Evolutionary conservation across 2,797 vertebrate genomes (phyloP).

Genomic region (Pseudocheirus occidentalis): DNA sequence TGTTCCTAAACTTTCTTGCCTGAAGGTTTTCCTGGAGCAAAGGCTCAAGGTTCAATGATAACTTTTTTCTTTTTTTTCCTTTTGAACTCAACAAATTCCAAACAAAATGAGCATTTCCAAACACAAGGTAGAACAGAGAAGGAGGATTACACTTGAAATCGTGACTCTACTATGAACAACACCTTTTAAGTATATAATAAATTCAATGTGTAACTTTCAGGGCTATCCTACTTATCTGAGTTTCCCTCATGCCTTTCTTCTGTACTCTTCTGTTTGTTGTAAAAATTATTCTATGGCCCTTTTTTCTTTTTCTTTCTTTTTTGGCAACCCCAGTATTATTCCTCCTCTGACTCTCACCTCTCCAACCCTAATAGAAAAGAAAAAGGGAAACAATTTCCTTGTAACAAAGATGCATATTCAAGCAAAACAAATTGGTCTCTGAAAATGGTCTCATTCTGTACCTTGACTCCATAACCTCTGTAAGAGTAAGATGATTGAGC

Average conservation of each 20-base stretch:
- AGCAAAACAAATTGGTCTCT: neutral
- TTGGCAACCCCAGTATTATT: neutral
- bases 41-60: neutral
- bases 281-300: neutral
- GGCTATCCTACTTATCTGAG: neutral
- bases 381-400: neutral
- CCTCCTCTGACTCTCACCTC: neutral
- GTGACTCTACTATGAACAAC: neutral
- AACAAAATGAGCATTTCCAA: neutral
- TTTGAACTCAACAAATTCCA: neutral
- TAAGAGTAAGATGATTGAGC: neutral
- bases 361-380: neutral
- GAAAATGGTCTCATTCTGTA: neutral
- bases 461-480: neutral
- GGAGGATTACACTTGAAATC: neutral
- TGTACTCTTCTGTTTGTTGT: neutral
- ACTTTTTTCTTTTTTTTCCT: neutral
- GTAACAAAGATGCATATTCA: neutral
- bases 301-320: neutral
- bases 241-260: neutral
- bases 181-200: neutral
- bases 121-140: neutral
- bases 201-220: neutral
- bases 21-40: neutral
- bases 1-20: neutral